phyloP scores from a whole-genome alignment of 2,888 invertebrate species.

The Luperina nickerlii region DNA sequence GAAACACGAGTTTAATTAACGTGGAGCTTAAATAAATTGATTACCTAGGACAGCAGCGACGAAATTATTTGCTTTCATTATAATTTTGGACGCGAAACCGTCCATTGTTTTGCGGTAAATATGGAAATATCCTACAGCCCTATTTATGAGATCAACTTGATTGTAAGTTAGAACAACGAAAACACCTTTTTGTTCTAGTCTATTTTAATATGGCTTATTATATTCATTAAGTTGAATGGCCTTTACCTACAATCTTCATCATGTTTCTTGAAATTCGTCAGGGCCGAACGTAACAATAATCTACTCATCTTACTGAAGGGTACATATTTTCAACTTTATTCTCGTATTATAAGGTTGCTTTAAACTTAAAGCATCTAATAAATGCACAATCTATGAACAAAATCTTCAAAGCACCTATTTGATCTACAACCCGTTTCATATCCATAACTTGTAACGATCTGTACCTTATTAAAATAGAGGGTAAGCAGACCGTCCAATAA shows the following conservation, averaged over 20 bases:
- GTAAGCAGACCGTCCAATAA: too few relatives aligned
- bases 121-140: not conserved
- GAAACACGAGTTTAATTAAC: conserved; percentile 53
- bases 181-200: not conserved
- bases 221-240: not conserved
- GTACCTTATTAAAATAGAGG: too few relatives aligned
- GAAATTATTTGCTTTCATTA: conserved; percentile 38
- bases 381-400: conserved; percentile 14
- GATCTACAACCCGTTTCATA: conserved; percentile 39
- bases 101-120: conserved; percentile 26
- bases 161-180: conserved; percentile 8
- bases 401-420: conserved; percentile 27
- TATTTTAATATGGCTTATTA: not conserved
- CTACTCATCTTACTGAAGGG: too few relatives aligned
- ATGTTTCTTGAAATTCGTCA: not conserved
- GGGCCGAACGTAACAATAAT: not conserved
- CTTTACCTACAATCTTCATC: not conserved
- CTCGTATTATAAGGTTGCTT: not conserved
- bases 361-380: not conserved
- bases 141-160: conserved; percentile 11
- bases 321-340: not conserved
- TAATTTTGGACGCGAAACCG: conserved; percentile 16
- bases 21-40: conserved; percentile 43
- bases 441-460: too few relatives aligned
- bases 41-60: conserved; percentile 20